Evolutionary conservation across 2,113 vertebrate genomes (phyloP).

Genomic region (Anhinga rufa): DNA sequence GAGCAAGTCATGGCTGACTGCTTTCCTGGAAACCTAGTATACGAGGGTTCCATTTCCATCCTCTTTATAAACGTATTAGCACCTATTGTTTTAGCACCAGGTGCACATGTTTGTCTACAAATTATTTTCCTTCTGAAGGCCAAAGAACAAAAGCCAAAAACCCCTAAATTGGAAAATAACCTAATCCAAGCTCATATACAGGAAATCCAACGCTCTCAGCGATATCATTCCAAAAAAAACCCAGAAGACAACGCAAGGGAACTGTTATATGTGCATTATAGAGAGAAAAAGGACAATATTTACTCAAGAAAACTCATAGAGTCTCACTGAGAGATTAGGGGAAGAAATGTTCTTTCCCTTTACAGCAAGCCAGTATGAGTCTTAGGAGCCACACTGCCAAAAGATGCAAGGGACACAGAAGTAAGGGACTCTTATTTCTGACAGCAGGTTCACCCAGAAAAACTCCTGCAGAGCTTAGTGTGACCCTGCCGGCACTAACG

Average conservation of each 20-base stretch:
- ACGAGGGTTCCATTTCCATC: constrained; percentile 24
- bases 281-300: background rate
- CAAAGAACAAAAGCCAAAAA: constrained; percentile 45
- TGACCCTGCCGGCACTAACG: background rate
- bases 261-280: background rate
- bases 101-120: constrained; percentile 61
- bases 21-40: constrained; percentile 50
- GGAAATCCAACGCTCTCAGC: constrained; percentile 23
- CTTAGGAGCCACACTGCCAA: background rate
- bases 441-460: background rate
- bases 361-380: background rate
- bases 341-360: background rate
- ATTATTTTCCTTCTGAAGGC: constrained; percentile 56
- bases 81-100: constrained; percentile 65
- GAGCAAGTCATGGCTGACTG: background rate
- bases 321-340: background rate
- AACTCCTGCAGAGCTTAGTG: background rate
- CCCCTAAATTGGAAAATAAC: constrained; percentile 16
- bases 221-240: background rate
- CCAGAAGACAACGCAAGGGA: background rate
- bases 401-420: background rate
- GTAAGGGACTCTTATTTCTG: background rate
- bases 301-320: background rate
- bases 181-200: constrained; percentile 15
- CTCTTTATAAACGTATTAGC: background rate